Evolutionary conservation across 2,797 vertebrate species (phyloP), one percentile per base, ranked within the genome.

Genomic region (Ptychobarbus kaznakovi): DNA sequence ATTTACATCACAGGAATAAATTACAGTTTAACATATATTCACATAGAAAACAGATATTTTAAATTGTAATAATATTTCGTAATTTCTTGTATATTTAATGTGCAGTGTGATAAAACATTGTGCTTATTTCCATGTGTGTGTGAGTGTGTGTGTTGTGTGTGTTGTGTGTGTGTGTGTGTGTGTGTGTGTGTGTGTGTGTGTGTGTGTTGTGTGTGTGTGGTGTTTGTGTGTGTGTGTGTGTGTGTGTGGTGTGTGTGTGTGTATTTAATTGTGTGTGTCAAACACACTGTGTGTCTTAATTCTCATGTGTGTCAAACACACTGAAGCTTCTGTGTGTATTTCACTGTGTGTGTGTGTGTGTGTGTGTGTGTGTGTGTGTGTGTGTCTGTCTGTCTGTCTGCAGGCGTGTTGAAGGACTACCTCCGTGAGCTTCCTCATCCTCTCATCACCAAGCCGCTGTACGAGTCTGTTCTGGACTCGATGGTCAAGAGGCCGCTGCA

Each of bases 391-490:
- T 32, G 2, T 49, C 18, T 51, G 2, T 82, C 7, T 77, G 11
- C 92, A 99, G 98, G 98, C 8, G 97, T 99, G 58, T 92, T 99
- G 82, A 99, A 99, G 93, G 98, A 99, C 94, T 99, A 98, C 89
- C 94, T 99, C 76, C 96, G 98, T 85, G 98, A 99, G 91, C 94
- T 99, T 32, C 98, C 98, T 70, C 97, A 95, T 91, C 97, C 98
- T 32, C 93, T 99, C 82, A 98, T 99, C 94, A 97, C 96, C 66
- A 98, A 97, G 92, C 95, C 96, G 84, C 95, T 99, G 82, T 99
- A 99, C 0, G 97, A 99, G 88, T 95, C 96, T 0, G 98, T 99
- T 44, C 87, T 99, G 92, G 96, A 96, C 69, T 92, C 96, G 82
- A 99, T 99, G 97, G 92, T 93, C 68, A 95, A 92, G 89, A 95